Evolutionary conservation across 2,113 vertebrate genomes (phyloP).

Genomic region (Cricetomys ansorgei): DNA sequence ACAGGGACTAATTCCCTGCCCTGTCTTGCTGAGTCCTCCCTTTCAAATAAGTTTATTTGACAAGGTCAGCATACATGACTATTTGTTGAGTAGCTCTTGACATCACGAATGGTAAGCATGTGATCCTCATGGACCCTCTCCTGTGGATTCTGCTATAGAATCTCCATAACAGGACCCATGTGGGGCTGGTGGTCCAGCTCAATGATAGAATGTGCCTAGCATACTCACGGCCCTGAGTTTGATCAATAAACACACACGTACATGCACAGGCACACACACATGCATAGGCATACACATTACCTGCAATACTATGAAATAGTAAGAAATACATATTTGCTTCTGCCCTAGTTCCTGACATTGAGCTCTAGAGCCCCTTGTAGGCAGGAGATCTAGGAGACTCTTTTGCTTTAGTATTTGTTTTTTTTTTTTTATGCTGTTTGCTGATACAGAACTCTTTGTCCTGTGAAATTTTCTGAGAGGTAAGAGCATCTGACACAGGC

Average conservation of each 20-base stretch:
- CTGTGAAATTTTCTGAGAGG: not conserved
- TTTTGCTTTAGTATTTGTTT: not conserved
- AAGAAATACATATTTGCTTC: not conserved
- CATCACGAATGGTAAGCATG: not conserved
- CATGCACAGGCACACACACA: not conserved
- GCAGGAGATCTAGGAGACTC: not conserved
- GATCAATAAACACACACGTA: not conserved
- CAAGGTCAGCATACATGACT: not conserved
- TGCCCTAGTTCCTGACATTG: not conserved
- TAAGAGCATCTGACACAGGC: not conserved
- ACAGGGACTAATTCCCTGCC: not conserved
- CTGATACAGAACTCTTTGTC: not conserved
- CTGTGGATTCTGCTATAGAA: not conserved
- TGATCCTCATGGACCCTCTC: not conserved
- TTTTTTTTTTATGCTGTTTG: not conserved
- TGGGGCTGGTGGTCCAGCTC: not conserved
- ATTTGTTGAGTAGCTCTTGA: not conserved
- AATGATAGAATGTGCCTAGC: not conserved
- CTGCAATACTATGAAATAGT: not conserved
- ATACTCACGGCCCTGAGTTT: not conserved
- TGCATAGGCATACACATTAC: not conserved
- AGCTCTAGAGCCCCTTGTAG: not conserved
- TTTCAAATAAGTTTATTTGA: constrained; percentile 1
- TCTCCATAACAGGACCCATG: not conserved
- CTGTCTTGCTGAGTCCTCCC: not conserved